Evolutionary conservation across 2,888 invertebrate species (phyloP).

Genomic region (Arrhopalites spinosus): DNA sequence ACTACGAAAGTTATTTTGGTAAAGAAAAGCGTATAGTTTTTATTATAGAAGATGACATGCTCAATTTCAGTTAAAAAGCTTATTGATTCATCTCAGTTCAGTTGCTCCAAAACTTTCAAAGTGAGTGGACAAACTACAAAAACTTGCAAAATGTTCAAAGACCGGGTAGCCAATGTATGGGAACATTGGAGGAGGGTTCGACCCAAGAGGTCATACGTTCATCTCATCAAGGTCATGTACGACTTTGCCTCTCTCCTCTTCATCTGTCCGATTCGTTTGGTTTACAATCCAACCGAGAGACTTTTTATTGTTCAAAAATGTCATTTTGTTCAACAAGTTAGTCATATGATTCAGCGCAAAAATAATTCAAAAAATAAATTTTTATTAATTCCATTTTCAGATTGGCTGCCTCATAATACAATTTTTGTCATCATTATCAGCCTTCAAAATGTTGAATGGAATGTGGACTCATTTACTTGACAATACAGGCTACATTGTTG

Average conservation of each 20-base stretch:
- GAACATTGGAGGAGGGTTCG: too few relatives aligned
- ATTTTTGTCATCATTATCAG: constrained; percentile 8
- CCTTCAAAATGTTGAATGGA: constrained; percentile 5
- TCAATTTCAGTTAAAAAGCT: too few relatives aligned
- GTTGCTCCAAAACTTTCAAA: too few relatives aligned
- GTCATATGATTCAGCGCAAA: background rate
- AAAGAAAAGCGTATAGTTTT: too few relatives aligned
- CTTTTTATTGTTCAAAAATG: background rate
- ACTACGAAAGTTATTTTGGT: too few relatives aligned
- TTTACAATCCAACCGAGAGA: background rate
- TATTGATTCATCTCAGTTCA: too few relatives aligned
- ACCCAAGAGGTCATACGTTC: background rate
- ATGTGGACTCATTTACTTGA: constrained; percentile 9
- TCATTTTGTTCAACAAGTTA: constrained; percentile 11
- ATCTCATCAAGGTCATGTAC: background rate
- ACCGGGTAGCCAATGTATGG: too few relatives aligned
- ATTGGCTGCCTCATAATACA: background rate
- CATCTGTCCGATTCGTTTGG: constrained; percentile 1
- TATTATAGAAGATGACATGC: too few relatives aligned
- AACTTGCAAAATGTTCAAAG: too few relatives aligned
- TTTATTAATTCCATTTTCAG: too few relatives aligned
- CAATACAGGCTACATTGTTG: constrained; percentile 16
- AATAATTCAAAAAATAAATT: background rate
- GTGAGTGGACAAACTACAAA: too few relatives aligned
- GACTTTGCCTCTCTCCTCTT: background rate